Evolutionary conservation across 2,888 invertebrate genomes (phyloP), one percentile per base, ranked within the genome.

Genomic region (Electrophaes corylata): DNA sequence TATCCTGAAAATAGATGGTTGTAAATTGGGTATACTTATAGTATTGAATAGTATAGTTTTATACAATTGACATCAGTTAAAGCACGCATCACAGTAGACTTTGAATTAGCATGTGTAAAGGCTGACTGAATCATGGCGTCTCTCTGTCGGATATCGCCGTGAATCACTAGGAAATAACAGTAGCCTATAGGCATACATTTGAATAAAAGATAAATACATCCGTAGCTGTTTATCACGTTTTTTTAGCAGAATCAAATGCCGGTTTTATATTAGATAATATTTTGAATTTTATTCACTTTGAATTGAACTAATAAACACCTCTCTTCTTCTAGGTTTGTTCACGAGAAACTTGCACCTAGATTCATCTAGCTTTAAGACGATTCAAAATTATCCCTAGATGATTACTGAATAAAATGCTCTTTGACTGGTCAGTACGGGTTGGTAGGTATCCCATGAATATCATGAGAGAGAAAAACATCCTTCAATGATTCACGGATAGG

Each of bases 151-250:
- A 64, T 60, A 68, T 57, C 51, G 56, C 16, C n/a, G 60, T 70
- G 70, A 70, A 61, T 70, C 70, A 70, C 54, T 51, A 63, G 66
- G 65, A 67, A 67, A 60, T 55, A 60, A 56, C 62, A 54, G 57
- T 33, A 35, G 56, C 46, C 57, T 54, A 43, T 53, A 45, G 40
- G 60, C 62, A 58, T 64, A 66, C 51, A 57, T 57, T 59, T 44
- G 33, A 31, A 50, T 48, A 23, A 19, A 23, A 29, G 18, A 54
- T 11, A 48, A 37, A 29, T 10, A 16, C 29, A 33, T 55, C 43
- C 37, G 43, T 48, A 18, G n/a, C 6, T 26, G 18, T 40, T 40
- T 40, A 14, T 14, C 35, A 12, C 35, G 5, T 35, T 35, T 16
- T 37, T 37, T 29, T 37, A 6, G 37, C 16, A 37, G 16, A n/a